phyloP scores from a whole-genome alignment of 2,888 invertebrate genomes.

The Phytoseiulus persimilis region DNA sequence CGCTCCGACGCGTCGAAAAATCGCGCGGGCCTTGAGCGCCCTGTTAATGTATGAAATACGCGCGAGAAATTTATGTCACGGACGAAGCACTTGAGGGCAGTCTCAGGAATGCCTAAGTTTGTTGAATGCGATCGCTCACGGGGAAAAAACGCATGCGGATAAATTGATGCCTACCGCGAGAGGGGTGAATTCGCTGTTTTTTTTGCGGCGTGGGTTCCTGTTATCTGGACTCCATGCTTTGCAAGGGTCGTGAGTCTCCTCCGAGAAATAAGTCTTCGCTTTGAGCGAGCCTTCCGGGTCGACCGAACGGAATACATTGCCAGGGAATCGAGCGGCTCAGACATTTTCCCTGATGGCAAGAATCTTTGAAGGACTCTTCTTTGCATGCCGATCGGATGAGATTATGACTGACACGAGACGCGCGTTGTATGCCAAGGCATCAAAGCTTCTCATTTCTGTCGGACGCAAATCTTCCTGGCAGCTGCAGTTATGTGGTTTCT shows the following conservation, averaged over 20 bases:
- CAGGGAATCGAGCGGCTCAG: background rate
- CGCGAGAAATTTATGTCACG: background rate
- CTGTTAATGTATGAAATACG: background rate
- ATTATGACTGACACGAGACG: background rate
- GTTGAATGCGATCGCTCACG: background rate
- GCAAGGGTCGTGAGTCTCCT: no score
- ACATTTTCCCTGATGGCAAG: background rate
- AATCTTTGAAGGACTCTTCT: background rate
- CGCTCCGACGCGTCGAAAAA: background rate
- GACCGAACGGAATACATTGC: background rate
- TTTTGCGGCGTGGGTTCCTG: no score
- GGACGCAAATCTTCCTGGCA: no score
- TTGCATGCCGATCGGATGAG: background rate
- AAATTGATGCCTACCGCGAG: no score
- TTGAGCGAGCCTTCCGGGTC: background rate
- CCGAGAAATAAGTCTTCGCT: no score
- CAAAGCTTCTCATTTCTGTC: background rate
- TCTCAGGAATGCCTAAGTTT: background rate
- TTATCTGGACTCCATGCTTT: no score
- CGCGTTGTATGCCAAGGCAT: background rate
- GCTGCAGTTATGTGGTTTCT: no score
- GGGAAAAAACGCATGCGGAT: background rate
- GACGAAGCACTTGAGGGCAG: background rate
- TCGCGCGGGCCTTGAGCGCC: background rate
- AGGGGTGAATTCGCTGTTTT: no score